A percentile compares a stretch with the other conserved stretches of the same genome.
Conservation (phyloP, 2,797 vertebrate species). For the Karalla daura region DNA sequence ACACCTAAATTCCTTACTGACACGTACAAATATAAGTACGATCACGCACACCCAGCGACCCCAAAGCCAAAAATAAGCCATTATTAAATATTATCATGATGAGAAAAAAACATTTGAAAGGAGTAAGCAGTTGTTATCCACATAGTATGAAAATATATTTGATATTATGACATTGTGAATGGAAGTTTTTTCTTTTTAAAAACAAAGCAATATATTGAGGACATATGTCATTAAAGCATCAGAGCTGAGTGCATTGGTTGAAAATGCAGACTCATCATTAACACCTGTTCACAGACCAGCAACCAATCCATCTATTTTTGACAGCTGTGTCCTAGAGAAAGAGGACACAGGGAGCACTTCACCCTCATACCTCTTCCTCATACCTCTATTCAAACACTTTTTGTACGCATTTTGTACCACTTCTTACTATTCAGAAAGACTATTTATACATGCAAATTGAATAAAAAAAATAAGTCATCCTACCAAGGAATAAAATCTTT, state of each 20-base stretch:
- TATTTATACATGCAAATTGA: too few relatives aligned
- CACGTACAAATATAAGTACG: not conserved
- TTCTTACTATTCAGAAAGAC: too few relatives aligned
- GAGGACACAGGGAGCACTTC: not conserved
- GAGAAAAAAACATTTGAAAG: not conserved
- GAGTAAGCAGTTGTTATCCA: too few relatives aligned
- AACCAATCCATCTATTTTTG: slow-evolving; percentile 65
- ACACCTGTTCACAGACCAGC: slow-evolving; percentile 48
- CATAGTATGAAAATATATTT: too few relatives aligned
- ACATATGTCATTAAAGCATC: too few relatives aligned
- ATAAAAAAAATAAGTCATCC: too few relatives aligned
- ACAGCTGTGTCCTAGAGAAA: slow-evolving; percentile 20
- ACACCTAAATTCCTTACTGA: slow-evolving; percentile 32
- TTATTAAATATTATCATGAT: not conserved
- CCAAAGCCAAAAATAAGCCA: not conserved
- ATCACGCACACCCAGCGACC: not conserved
- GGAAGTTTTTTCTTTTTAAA: too few relatives aligned
- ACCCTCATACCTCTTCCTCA: too few relatives aligned
- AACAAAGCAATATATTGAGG: too few relatives aligned
- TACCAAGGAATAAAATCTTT: not conserved
- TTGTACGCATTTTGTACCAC: too few relatives aligned
- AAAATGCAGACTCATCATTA: slow-evolving; percentile 23
- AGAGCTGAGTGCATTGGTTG: not conserved
- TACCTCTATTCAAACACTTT: too few relatives aligned
- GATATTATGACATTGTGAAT: too few relatives aligned